Evolutionary conservation across 2,888 invertebrate species (phyloP), one percentile per base, ranked within the genome.

Genomic region (Dynastes hyllus): DNA sequence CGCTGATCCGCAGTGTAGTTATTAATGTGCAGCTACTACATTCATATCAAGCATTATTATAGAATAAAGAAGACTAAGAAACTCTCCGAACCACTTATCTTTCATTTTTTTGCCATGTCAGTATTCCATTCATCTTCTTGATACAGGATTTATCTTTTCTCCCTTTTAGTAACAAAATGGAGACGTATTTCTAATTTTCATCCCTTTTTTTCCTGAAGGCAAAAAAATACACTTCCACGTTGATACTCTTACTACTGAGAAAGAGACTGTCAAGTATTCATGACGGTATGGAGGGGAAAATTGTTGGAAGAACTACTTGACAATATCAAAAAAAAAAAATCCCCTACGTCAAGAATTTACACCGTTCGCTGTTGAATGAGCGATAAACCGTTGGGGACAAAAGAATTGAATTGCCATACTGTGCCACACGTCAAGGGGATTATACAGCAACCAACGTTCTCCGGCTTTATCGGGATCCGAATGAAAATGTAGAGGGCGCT

Each of bases 391-490:
- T 63, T 50, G 11, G 22, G 45, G 40, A 75, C 50, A 75, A 75
- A 61, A 50, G 61, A 75, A 75, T 75, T 45, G 73, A 75, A 75
- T 75, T 75, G 73, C 61, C 73, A 27, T 45, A 61, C 29, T 61
- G 58, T 45, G 61, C 61, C 73, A 22, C 73, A 75, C 73, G 73
- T 61, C 61, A 61, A 75, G 61, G 45, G 73, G 73, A 73, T 75
- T 75, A 50, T 50, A 61, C 61, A 11, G 45, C 32, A 22, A n/a
- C 13, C 55, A 50, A 22, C 61, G 5, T 63, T 16, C 61, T 37
- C 58, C 73, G 50, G 55, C 55, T 58, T 22, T 22, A 58, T 61
- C 61, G 13, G 61, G 27, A 45, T 27, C 45, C 61, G 16, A 37
- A 73, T 73, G 40, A 58, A 73, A 73, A 37, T 73, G 73, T 73